These are phyloP conservation scores for Tachina lurida DNA, from an alignment of 2,888 invertebrate species.

Conservation along the genomic window DNA sequence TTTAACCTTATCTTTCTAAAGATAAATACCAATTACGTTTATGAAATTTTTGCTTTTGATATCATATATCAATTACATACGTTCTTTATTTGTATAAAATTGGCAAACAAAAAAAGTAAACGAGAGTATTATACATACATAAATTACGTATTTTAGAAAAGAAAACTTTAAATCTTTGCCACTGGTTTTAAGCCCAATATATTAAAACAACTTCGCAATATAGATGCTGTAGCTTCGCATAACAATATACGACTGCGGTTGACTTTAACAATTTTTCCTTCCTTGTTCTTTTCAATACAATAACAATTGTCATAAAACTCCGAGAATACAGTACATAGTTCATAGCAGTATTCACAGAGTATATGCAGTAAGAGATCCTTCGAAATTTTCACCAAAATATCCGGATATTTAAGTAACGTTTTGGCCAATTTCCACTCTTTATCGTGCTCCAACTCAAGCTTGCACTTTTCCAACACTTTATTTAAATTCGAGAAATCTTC, in stretches of 20 bases:
- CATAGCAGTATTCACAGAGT: conserved; percentile 97
- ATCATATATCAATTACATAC: conserved; percentile 15
- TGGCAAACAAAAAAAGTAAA: conserved; percentile 6
- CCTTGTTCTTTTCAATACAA: conserved; percentile 95
- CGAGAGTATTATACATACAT: conserved; percentile 14
- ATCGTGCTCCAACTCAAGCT: conserved; percentile 91
- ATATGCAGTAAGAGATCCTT: conserved; percentile 92
- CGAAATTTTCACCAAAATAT: conserved; percentile 91
- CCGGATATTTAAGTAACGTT: conserved; percentile 92
- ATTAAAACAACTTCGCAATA: conserved; percentile 93
- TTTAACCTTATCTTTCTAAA: neutral
- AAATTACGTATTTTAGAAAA: neutral
- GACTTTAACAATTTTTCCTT: conserved; percentile 91
- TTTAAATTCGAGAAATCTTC: conserved; percentile 86
- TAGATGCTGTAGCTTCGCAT: conserved; percentile 94
- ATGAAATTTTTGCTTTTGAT: conserved; percentile 8
- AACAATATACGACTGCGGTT: conserved; percentile 94
- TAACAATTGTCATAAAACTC: conserved; percentile 99
- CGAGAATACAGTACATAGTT: conserved; percentile 94
- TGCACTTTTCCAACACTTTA: conserved; percentile 84
- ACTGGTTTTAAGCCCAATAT: conserved; percentile 97
- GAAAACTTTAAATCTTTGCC: conserved; percentile 90
- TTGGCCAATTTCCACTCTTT: conserved; percentile 98
- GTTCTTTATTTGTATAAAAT: conserved; percentile 44
- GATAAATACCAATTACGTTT: neutral